phyloP scores from a whole-genome alignment of 2,888 invertebrate genomes.

The Diaphora mendica region DNA sequence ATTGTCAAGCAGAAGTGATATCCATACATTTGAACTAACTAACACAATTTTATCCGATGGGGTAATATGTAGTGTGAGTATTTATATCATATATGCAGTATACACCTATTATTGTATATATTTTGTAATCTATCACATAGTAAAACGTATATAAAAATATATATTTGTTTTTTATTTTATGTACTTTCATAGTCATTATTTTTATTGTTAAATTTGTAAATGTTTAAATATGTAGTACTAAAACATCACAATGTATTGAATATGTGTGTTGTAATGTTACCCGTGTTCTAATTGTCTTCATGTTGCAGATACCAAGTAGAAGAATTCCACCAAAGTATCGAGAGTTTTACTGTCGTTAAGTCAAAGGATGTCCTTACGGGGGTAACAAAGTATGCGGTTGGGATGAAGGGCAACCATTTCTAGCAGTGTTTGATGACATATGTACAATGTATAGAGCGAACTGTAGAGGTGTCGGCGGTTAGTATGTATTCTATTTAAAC shows the following conservation, averaged over 20 bases:
- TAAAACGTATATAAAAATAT: neutral
- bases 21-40: neutral
- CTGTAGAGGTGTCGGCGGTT: constrained; percentile 59
- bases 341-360: constrained; percentile 6
- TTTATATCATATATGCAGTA: neutral
- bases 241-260: neutral
- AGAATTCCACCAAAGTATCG: neutral
- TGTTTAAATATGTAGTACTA: neutral
- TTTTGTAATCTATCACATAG: too few species aligned
- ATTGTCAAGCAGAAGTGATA: neutral
- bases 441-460: constrained; percentile 64
- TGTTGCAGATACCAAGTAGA: constrained; percentile 1
- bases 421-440: constrained; percentile 61
- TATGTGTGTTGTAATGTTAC: too few species aligned
- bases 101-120: neutral
- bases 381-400: constrained; percentile 59
- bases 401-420: constrained; percentile 42
- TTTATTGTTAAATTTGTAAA: neutral
- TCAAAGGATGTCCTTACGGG: constrained; percentile 46
- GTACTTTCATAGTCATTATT: neutral
- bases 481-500: constrained; percentile 38
- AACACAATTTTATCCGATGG: neutral
- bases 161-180: neutral
- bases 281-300: neutral
- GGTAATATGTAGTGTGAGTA: neutral